phyloP scores from a whole-genome alignment of 2,113 vertebrate species.

The Dipodomys merriami region DNA sequence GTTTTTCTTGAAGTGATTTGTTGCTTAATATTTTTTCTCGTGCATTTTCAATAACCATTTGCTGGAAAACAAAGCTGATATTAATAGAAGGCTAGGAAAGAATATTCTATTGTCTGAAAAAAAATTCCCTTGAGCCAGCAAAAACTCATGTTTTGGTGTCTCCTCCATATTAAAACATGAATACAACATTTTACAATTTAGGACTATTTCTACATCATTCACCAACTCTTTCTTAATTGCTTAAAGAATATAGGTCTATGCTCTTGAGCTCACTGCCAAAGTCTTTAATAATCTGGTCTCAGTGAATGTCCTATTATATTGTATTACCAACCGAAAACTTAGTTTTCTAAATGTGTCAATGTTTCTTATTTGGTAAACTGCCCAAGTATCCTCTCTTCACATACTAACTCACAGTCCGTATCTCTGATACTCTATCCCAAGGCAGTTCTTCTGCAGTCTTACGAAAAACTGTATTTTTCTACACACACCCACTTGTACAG shows the following conservation, averaged over 20 bases:
- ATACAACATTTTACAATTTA: neutral
- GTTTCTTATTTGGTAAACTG: neutral
- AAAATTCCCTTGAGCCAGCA: neutral
- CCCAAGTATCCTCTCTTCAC: neutral
- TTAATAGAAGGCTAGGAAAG: conserved; percentile 37
- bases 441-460: neutral
- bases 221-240: neutral
- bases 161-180: neutral
- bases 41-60: conserved; percentile 99
- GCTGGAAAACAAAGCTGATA: conserved; percentile 86
- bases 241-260: neutral
- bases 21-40: conserved; percentile 97
- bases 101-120: neutral
- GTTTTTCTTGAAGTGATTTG: conserved; percentile 96
- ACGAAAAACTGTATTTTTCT: neutral
- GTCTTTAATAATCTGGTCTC: neutral
- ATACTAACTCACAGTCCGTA: neutral
- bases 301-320: neutral
- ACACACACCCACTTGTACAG: conserved; percentile 74
- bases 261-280: conserved; percentile 60
- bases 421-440: neutral
- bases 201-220: neutral
- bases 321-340: neutral
- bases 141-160: neutral
- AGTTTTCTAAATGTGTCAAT: neutral